Conservation (phyloP, 2,113 vertebrate genomes). For the Abramis brama region DNA sequence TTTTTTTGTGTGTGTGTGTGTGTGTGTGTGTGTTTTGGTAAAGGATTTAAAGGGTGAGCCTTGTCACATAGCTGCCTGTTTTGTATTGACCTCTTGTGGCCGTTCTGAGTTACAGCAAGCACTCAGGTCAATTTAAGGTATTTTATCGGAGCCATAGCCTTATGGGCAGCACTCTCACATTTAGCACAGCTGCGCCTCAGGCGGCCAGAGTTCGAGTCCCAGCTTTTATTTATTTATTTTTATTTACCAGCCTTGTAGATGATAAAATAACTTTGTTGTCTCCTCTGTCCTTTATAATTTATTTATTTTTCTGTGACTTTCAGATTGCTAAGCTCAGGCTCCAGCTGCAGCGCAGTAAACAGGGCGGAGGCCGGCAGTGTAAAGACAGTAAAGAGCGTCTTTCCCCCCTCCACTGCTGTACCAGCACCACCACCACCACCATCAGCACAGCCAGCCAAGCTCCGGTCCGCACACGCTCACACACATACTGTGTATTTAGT, state of each 20-base stretch:
- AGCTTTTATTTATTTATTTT: too few species aligned
- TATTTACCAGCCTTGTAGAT: too few species aligned
- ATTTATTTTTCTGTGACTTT: not conserved
- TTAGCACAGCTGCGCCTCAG: not conserved
- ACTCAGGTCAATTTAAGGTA: not conserved
- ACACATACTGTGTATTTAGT: not conserved
- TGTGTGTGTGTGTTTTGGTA: not conserved
- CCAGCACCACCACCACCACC: conserved; percentile 71
- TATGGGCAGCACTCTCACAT: not conserved
- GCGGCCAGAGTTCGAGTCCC: not conserved
- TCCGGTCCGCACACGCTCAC: conserved; percentile 25
- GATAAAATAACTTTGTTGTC: too few species aligned
- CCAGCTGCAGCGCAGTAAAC: conserved; percentile 87
- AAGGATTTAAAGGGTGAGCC: not conserved
- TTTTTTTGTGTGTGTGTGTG: not conserved
- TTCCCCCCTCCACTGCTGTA: conserved; percentile 82
- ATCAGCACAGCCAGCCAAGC: conserved; percentile 46
- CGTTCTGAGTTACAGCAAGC: not conserved
- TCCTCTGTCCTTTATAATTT: too few species aligned
- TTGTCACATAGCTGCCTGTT: not conserved
- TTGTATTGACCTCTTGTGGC: conserved; percentile 43
- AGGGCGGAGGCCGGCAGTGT: conserved; percentile 76
- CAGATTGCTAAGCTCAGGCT: conserved; percentile 89
- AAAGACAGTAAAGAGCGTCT: conserved; percentile 82
- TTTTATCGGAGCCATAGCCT: not conserved